Percentiles rank a stretch among this genome's conserved stretches.
These are phyloP conservation scores for Phalera bucephala DNA, from an alignment of 2,888 invertebrate genomes.

Conservation along the genomic window DNA sequence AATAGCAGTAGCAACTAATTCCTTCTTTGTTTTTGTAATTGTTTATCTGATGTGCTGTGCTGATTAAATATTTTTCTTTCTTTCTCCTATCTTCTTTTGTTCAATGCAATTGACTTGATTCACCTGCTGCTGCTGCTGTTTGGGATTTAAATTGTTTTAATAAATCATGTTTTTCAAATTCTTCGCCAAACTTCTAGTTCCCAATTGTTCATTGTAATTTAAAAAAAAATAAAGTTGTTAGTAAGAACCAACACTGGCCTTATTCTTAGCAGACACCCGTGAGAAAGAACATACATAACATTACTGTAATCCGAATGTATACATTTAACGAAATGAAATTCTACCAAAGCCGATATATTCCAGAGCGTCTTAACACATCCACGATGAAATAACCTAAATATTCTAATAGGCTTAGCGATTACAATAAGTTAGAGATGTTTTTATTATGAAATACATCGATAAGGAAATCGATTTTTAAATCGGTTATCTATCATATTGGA, in stretches of 20 bases:
- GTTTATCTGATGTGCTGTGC: too few relatives aligned
- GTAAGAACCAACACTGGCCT: background rate
- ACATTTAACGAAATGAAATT: conserved; percentile 24
- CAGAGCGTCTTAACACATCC: conserved; percentile 17
- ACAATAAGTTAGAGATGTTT: conserved; percentile 33
- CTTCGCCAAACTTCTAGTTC: too few relatives aligned
- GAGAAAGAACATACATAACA: conserved; percentile 28
- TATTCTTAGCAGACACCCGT: conserved; percentile 7
- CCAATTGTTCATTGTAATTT: background rate
- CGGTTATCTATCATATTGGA: too few relatives aligned
- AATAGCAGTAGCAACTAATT: too few relatives aligned
- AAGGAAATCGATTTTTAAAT: conserved; percentile 27
- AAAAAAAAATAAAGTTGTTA: too few relatives aligned
- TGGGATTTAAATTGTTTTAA: background rate
- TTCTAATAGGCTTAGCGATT: conserved; percentile 46
- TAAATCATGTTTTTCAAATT: background rate
- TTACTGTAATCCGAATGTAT: conserved; percentile 30
- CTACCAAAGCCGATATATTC: conserved; percentile 18
- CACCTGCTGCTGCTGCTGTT: background rate
- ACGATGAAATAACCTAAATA: conserved; percentile 40
- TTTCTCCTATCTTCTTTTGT: too few relatives aligned
- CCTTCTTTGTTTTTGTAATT: too few relatives aligned
- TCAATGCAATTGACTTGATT: too few relatives aligned
- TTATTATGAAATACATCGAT: conserved; percentile 3
- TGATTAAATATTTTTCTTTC: too few relatives aligned